Evolutionary conservation across 2,797 vertebrate species (phyloP).

Genomic region (Caiman crocodilus): DNA sequence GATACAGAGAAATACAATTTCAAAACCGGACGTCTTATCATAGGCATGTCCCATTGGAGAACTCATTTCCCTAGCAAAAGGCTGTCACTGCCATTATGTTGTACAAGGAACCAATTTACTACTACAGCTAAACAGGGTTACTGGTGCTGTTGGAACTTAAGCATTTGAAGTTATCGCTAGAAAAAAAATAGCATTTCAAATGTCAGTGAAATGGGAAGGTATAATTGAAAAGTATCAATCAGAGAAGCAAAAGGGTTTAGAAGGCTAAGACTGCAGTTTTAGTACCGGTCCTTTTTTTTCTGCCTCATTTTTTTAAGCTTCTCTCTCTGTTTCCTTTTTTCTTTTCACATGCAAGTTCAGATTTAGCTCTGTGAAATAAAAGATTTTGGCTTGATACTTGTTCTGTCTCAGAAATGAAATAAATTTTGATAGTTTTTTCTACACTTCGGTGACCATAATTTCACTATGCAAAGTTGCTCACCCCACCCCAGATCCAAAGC

Average conservation of each 20-base stretch:
- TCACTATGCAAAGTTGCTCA: constrained; percentile 8
- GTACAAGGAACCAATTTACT: constrained; percentile 99
- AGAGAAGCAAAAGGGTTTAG: constrained; percentile 91
- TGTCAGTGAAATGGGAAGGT: constrained; percentile 94
- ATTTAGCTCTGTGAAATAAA: constrained; percentile 54
- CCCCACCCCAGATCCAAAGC: not conserved
- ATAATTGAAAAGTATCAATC: constrained; percentile 99
- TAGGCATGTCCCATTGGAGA: constrained; percentile 96
- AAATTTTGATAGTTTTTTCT: constrained; percentile 41
- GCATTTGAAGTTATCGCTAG: constrained; percentile 96
- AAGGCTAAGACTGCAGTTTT: constrained; percentile 70
- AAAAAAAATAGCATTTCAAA: constrained; percentile 95
- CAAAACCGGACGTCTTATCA: constrained; percentile 99
- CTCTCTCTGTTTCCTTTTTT: not conserved
- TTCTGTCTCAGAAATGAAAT: constrained; percentile 27
- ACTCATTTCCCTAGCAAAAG: constrained; percentile 99
- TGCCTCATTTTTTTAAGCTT: constrained; percentile 13
- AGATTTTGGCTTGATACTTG: constrained; percentile 13
- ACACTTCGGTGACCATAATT: constrained; percentile 22
- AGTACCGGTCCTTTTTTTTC: not conserved
- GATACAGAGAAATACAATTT: constrained; percentile 99
- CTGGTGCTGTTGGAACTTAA: constrained; percentile 93
- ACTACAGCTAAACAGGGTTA: constrained; percentile 96
- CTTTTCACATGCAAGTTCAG: constrained; percentile 40
- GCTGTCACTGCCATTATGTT: constrained; percentile 99